Evolutionary conservation across 1,140 invertebrate species (phyloP).

Genomic region (Agraylea sexmaculata): DNA sequence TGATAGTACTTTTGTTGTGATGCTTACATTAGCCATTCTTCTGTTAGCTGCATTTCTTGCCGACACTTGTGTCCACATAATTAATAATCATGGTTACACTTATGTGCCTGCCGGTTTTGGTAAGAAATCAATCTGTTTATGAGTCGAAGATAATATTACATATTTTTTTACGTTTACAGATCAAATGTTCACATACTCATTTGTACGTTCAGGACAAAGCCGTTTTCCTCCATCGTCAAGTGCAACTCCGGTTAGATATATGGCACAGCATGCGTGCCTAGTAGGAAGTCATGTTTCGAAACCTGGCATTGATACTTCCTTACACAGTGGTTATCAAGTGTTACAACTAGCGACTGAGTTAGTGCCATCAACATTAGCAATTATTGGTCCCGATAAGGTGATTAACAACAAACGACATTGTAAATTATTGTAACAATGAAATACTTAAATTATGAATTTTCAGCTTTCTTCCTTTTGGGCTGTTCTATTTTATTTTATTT

Average conservation of each 20-base stretch:
- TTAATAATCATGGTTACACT: slow-evolving; percentile 55
- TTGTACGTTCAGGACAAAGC: slow-evolving; percentile 45
- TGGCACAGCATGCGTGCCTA: slow-evolving; percentile 57
- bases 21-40: slow-evolving; percentile 65
- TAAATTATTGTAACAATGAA: too few species aligned
- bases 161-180: slow-evolving; percentile 43
- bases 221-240: slow-evolving; percentile 35
- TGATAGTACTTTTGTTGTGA: slow-evolving; percentile 66
- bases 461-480: slow-evolving; percentile 75
- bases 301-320: slow-evolving; percentile 38
- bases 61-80: slow-evolving; percentile 65
- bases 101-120: slow-evolving; percentile 78
- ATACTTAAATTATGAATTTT: too few species aligned
- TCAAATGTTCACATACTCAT: slow-evolving; percentile 56
- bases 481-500: slow-evolving; percentile 71
- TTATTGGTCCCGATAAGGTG: slow-evolving; percentile 45
- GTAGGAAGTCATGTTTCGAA: slow-evolving; percentile 55
- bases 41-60: slow-evolving; percentile 65
- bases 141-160: background rate
- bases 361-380: slow-evolving; percentile 68
- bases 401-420: too few species aligned
- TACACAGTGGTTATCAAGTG: slow-evolving; percentile 64
- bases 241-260: slow-evolving; percentile 48
- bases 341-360: slow-evolving; percentile 73
- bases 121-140: slow-evolving; percentile 34